Evolutionary conservation across 1,140 invertebrate species (phyloP).

Genomic region (Drosophila suzukii): DNA sequence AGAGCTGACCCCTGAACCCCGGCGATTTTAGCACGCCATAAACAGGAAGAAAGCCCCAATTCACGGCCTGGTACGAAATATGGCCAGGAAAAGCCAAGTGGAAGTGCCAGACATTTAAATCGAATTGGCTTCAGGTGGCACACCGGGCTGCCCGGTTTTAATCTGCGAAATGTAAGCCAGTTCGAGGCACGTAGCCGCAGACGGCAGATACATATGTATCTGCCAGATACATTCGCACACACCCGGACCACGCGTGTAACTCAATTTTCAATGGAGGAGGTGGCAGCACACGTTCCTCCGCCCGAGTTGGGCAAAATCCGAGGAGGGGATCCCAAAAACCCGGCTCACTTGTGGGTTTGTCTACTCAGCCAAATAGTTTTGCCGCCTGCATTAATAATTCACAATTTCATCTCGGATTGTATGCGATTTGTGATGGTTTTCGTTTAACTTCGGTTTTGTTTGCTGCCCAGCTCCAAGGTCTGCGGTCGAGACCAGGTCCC

Average conservation of each 20-base stretch:
- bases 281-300: slow-evolving; percentile 54
- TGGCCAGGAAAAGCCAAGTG: slow-evolving; percentile 76
- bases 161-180: slow-evolving; percentile 69
- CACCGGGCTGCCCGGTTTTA: slow-evolving; percentile 56
- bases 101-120: slow-evolving; percentile 81
- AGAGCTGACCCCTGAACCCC: slow-evolving; percentile 61
- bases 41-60: slow-evolving; percentile 54
- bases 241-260: slow-evolving; percentile 67
- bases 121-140: slow-evolving; percentile 78
- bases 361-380: slow-evolving; percentile 80
- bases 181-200: slow-evolving; percentile 48
- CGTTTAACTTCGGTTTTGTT: slow-evolving; percentile 59
- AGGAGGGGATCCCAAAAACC: slow-evolving; percentile 11
- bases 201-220: slow-evolving; percentile 49
- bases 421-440: slow-evolving; percentile 82
- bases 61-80: slow-evolving; percentile 53
- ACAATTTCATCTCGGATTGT: slow-evolving; percentile 84
- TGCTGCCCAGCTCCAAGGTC: slow-evolving; percentile 34
- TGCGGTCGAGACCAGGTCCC: slow-evolving; percentile 26
- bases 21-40: slow-evolving; percentile 67
- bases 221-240: slow-evolving; percentile 41
- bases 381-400: slow-evolving; percentile 83
- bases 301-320: neutral
- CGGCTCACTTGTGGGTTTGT: slow-evolving; percentile 65
- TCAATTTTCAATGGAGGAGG: slow-evolving; percentile 78